Percentiles rank a stretch among this genome's conserved stretches.
Evolutionary conservation across 2,888 invertebrate species (phyloP).

Genomic region (Leptura quadrifasciata): DNA sequence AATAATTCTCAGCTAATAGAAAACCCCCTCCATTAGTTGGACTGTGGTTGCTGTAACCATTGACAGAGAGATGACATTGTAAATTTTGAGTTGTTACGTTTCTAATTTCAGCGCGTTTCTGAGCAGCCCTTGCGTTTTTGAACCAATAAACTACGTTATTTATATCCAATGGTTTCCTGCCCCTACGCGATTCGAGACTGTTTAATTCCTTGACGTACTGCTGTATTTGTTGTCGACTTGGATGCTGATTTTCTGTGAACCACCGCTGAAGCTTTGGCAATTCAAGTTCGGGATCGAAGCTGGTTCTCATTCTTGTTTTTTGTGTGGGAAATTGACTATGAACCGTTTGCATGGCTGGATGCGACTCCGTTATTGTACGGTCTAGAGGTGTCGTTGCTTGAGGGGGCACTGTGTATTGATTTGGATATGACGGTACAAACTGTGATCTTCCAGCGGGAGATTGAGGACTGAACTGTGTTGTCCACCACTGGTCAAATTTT

Average conservation of each 20-base stretch:
- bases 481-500: conserved; percentile 95
- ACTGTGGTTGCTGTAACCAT: conserved; percentile 81
- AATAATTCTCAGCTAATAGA: conserved; percentile 78
- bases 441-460: conserved; percentile 68
- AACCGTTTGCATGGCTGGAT: conserved; percentile 86
- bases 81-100: conserved; percentile 76
- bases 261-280: conserved; percentile 96
- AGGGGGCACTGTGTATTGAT: conserved; percentile 74
- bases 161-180: conserved; percentile 94
- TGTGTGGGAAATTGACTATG: conserved; percentile 87
- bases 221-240: conserved; percentile 96
- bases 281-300: conserved; percentile 97
- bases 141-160: conserved; percentile 99
- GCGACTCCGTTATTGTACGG: conserved; percentile 76
- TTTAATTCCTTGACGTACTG: conserved; percentile 96
- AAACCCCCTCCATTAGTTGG: conserved; percentile 80
- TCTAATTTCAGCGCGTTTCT: conserved; percentile 91
- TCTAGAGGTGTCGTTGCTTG: conserved; percentile 71
- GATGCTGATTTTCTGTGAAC: conserved; percentile 98
- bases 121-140: conserved; percentile 97
- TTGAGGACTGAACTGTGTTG: conserved; percentile 82
- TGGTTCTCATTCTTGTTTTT: conserved; percentile 96
- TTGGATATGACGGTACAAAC: conserved; percentile 74
- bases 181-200: conserved; percentile 91
- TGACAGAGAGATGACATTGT: conserved; percentile 78